These are phyloP conservation scores for Anhinga anhinga DNA, from an alignment of 2,113 vertebrate species.

Conservation along the genomic window DNA sequence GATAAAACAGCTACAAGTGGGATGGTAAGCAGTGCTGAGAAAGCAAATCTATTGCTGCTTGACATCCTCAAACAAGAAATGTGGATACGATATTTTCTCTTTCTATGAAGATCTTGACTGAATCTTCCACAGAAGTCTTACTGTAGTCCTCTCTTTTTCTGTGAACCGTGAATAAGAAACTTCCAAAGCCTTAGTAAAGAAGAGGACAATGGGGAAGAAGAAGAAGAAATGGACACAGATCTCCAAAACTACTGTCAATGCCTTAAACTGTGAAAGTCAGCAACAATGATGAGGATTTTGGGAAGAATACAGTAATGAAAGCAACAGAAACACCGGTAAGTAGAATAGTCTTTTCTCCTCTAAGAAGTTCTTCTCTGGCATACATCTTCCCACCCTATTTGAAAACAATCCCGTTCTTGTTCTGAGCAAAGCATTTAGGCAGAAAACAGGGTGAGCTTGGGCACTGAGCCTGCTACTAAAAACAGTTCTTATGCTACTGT, in stretches of 20 bases:
- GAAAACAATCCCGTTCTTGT: not conserved
- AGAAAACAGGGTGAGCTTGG: not conserved
- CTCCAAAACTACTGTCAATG: not conserved
- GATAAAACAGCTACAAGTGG: not conserved
- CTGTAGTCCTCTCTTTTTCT: not conserved
- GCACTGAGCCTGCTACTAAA: not conserved
- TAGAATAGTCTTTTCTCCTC: not conserved
- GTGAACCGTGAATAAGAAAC: not conserved
- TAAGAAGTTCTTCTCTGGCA: not conserved
- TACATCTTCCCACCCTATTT: not conserved
- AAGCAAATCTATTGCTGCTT: not conserved
- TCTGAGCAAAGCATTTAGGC: not conserved
- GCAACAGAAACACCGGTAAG: conserved; percentile 29
- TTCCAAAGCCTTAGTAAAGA: not conserved
- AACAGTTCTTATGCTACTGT: not conserved
- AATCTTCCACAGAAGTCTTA: not conserved
- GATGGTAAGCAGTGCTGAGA: not conserved
- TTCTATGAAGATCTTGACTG: not conserved
- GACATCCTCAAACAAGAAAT: not conserved
- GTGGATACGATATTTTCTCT: not conserved
- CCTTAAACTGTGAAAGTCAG: not conserved
- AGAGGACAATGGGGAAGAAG: not conserved
- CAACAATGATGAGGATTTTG: not conserved
- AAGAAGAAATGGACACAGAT: not conserved
- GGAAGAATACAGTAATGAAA: not conserved